A percentile compares a stretch with the other conserved stretches of the same genome.
Conservation (phyloP, 2,888 invertebrate genomes). For the Hololepta plana region DNA sequence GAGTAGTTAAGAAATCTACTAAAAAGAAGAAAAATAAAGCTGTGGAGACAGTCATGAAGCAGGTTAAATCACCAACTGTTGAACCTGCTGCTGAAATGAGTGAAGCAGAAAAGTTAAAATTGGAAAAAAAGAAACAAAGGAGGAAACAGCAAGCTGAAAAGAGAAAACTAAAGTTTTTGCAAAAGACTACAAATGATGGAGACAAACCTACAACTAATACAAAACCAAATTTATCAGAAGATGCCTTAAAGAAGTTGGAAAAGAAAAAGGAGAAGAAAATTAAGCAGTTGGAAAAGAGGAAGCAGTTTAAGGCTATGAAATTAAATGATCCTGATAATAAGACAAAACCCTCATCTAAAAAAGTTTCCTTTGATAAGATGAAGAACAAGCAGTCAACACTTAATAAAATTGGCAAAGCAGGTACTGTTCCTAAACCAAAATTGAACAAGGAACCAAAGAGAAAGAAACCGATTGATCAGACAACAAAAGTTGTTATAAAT, state of each 20-base stretch:
- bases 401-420: slow-evolving; percentile 6
- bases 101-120: no score
- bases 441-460: slow-evolving; percentile 24
- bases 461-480: slow-evolving; percentile 25
- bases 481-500: slow-evolving; percentile 37
- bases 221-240: slow-evolving; percentile 5
- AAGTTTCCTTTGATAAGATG: no score
- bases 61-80: no score
- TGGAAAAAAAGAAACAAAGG: no score
- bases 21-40: no score
- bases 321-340: no score
- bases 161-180: slow-evolving; percentile 3
- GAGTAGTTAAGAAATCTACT: no score
- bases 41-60: no score
- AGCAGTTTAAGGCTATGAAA: no score
- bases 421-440: slow-evolving; percentile 9
- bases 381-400: no score
- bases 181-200: slow-evolving; percentile 2
- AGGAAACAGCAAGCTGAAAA: slow-evolving; percentile 3
- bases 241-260: slow-evolving; percentile 6
- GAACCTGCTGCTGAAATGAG: no score
- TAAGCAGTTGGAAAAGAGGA: slow-evolving; percentile 4
- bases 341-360: slow-evolving; percentile 9
- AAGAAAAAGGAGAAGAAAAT: slow-evolving; percentile 14
- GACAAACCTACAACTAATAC: slow-evolving; percentile 1